Conservation (phyloP, 2,797 vertebrate species). For the Pelochelys cantorii region DNA sequence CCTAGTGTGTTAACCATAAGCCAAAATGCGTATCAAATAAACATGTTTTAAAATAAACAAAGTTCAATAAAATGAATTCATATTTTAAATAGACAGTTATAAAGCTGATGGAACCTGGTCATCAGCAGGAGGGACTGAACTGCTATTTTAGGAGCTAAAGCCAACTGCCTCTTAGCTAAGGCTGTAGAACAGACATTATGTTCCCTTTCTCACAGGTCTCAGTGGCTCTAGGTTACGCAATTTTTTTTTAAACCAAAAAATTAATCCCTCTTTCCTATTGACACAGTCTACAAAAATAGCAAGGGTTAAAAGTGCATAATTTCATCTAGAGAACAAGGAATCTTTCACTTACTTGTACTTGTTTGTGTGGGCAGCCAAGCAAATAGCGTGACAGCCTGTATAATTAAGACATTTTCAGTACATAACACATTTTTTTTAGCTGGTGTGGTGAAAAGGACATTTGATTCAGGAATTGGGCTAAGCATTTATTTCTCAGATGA, state of each 20-base stretch:
- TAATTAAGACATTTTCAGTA: neutral
- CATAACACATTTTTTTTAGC: neutral
- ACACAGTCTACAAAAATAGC: neutral
- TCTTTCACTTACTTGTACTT: neutral
- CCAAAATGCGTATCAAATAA: neutral
- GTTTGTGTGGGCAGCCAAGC: neutral
- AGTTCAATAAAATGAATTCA: neutral
- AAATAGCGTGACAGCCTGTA: neutral
- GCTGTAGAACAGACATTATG: no score
- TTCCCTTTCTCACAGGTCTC: no score
- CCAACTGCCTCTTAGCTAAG: no score
- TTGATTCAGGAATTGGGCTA: neutral
- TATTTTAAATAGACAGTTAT: neutral
- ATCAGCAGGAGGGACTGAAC: no score
- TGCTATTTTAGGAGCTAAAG: no score
- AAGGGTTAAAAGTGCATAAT: neutral
- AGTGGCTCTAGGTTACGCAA: no score
- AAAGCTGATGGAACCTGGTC: no score
- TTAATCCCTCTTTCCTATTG: neutral
- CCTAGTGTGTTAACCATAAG: neutral
- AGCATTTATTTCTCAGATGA: neutral
- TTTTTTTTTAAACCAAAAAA: neutral
- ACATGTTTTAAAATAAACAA: neutral
- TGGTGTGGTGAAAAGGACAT: neutral
- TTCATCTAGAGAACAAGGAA: neutral